A percentile compares a stretch with the other conserved stretches of the same genome.
These are phyloP conservation scores for Alauda arvensis DNA, from an alignment of 2,797 vertebrate species.

Conservation along the genomic window DNA sequence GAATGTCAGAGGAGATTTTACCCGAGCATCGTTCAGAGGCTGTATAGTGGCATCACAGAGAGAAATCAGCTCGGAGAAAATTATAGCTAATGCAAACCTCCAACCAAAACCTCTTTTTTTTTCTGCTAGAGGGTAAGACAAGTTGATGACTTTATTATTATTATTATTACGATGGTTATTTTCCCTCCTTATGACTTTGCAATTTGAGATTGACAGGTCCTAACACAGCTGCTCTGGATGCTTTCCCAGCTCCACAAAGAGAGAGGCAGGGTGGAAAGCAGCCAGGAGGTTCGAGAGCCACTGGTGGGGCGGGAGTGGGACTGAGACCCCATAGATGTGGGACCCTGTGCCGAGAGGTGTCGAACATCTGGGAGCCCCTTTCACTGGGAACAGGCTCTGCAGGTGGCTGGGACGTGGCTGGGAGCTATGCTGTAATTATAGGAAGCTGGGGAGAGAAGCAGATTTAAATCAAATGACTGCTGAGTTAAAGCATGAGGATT, in stretches of 20 bases:
- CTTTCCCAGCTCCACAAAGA: conserved; percentile 54
- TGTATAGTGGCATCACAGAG: neutral
- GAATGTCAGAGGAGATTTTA: conserved; percentile 43
- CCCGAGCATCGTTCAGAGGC: neutral
- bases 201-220: conserved; percentile 45
- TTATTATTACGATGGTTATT: conserved; percentile 53
- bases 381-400: neutral
- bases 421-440: neutral
- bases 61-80: conserved; percentile 41
- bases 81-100: conserved; percentile 37
- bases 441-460: neutral
- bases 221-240: conserved; percentile 61
- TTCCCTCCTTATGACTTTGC: conserved; percentile 58
- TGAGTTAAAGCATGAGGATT: conserved; percentile 7
- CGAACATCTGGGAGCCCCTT: conserved; percentile 32
- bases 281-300: neutral
- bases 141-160: conserved; percentile 62
- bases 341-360: neutral
- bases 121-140: conserved; percentile 26
- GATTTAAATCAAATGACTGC: conserved; percentile 2
- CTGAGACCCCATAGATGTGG: neutral
- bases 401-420: conserved; percentile 28
- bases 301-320: neutral
- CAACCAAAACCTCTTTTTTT: conserved; percentile 30
- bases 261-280: neutral